These are phyloP conservation scores for Peromyscus leucopus DNA, from an alignment of 2,113 vertebrate species.

Conservation along the genomic window DNA sequence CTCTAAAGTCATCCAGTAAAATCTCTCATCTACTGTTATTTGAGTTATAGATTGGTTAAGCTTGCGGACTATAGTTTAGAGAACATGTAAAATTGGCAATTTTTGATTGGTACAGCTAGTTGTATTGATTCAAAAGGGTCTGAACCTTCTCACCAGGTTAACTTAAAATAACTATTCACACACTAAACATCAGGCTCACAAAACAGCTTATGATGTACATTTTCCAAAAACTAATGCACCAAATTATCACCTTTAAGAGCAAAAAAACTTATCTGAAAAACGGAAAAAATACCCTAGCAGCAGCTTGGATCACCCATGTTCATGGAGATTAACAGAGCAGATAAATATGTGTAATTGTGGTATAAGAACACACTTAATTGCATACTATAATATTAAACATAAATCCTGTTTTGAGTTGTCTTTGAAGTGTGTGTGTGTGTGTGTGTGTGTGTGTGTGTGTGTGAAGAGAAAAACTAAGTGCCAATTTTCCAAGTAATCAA, in stretches of 20 bases:
- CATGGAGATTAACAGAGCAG: not conserved
- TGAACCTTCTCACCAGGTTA: not conserved
- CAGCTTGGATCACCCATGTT: not conserved
- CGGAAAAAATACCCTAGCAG: not conserved
- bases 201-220: not conserved
- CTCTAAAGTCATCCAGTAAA: conserved; percentile 7
- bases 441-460: too few relatives aligned
- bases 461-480: not conserved
- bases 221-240: not conserved
- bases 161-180: not conserved
- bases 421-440: not conserved
- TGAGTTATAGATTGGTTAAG: not conserved
- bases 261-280: not conserved
- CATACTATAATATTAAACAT: not conserved
- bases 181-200: not conserved
- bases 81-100: not conserved
- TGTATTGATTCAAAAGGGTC: not conserved
- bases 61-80: not conserved
- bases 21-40: not conserved
- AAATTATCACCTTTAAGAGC: not conserved
- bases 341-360: not conserved
- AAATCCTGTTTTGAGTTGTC: not conserved
- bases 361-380: not conserved
- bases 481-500: conserved; percentile 1
- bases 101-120: not conserved